Conservation (phyloP, 2,888 invertebrate genomes). For the Steinernema carpocapsae region DNA sequence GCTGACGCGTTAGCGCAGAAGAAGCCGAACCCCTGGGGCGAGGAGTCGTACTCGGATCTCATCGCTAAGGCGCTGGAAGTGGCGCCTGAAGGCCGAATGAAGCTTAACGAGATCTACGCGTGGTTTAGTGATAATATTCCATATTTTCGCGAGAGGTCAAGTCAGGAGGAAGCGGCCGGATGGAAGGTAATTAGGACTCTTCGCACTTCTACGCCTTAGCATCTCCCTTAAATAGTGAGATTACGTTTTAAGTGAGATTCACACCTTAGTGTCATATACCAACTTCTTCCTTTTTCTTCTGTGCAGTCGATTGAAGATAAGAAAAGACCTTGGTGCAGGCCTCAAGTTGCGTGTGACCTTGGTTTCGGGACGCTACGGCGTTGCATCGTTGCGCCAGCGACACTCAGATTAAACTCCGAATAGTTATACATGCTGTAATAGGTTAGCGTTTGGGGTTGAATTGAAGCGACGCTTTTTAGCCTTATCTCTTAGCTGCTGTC, state of each 20-base stretch:
- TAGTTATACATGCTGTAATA: neutral
- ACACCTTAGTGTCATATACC: too few species aligned
- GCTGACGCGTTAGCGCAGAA: constrained; percentile 73
- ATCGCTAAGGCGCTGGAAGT: constrained; percentile 97
- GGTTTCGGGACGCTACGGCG: constrained; percentile 25
- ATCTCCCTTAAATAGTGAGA: too few species aligned
- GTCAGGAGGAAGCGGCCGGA: constrained; percentile 97
- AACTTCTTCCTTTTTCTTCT: too few species aligned
- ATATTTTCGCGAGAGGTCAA: constrained; percentile 98
- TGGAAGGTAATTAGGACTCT: constrained; percentile 99
- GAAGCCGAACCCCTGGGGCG: constrained; percentile 97
- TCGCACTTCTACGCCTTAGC: too few species aligned
- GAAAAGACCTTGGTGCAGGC: neutral
- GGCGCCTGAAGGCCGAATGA: constrained; percentile 89
- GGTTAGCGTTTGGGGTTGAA: too few species aligned
- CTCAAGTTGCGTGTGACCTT: constrained; percentile 32
- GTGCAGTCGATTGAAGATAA: too few species aligned
- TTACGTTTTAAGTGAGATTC: too few species aligned
- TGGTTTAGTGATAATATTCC: constrained; percentile 99
- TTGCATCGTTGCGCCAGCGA: constrained; percentile 16
- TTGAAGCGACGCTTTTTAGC: neutral
- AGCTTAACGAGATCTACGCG: constrained; percentile 97
- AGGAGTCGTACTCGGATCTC: constrained; percentile 95
- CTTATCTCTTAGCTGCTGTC: neutral
- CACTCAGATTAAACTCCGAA: constrained; percentile 14